Conservation (phyloP, 64 coral and sea anemone species). For the Catalaphyllia jardinei region DNA sequence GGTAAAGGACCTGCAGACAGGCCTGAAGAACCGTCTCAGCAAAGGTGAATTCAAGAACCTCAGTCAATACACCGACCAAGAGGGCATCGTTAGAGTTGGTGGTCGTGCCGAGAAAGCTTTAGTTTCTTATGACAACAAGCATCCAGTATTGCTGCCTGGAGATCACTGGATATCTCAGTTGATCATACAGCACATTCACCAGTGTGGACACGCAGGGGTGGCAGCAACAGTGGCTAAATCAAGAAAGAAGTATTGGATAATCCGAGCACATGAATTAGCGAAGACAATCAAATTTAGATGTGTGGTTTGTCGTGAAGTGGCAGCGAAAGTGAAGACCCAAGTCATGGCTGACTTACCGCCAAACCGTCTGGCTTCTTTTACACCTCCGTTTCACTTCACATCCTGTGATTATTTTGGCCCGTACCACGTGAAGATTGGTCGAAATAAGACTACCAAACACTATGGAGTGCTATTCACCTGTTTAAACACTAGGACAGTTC, state of each 20-base stretch:
- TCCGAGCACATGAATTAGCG: conserved; percentile 2
- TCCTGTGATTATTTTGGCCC: conserved; percentile 54
- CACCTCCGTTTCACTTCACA: conserved; percentile 38
- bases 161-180: conserved; percentile 3
- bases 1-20: background rate
- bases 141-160: background rate
- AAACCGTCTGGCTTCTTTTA: conserved; percentile 1
- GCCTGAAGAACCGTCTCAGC: too few relatives aligned
- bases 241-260: conserved; percentile 49
- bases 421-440: background rate
- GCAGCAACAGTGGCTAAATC: conserved; percentile 39
- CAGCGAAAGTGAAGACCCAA: background rate
- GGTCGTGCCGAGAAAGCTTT: conserved; percentile 21
- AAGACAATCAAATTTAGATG: conserved; percentile 39
- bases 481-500: conserved; percentile 29
- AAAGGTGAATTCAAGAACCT: conserved; percentile 44
- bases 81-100: conserved; percentile 13
- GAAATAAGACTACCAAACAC: conserved; percentile 20
- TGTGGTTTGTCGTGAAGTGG: conserved; percentile 7
- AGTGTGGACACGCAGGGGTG: background rate
- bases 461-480: conserved; percentile 39
- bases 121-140: conserved; percentile 14
- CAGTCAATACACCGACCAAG: background rate
- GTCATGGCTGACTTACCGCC: background rate
- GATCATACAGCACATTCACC: background rate